Percentiles rank a stretch among this genome's conserved stretches.
phyloP scores from a whole-genome alignment of 2,888 invertebrate species.

The Athalia circularis region DNA sequence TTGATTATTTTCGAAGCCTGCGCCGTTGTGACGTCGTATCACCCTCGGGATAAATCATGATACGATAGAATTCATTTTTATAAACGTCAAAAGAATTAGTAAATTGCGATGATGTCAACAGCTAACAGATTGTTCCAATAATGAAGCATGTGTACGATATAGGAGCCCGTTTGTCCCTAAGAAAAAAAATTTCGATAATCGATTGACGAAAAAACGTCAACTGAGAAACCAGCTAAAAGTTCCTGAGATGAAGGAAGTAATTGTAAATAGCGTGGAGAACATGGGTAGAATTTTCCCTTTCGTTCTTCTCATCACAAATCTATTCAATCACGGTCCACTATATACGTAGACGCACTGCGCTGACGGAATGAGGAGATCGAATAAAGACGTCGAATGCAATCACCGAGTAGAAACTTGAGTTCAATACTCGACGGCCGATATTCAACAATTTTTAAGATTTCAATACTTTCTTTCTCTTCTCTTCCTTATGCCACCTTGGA shows the following conservation, averaged over 20 bases:
- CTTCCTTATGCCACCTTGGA: neutral
- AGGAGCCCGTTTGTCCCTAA: neutral
- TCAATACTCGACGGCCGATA: conserved; percentile 44
- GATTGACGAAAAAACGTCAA: conserved; percentile 12
- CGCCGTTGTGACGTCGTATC: too few relatives aligned
- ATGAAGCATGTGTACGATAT: too few relatives aligned
- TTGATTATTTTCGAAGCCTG: too few relatives aligned
- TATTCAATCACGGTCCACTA: neutral
- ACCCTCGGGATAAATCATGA: too few relatives aligned
- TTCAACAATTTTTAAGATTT: conserved; percentile 42
- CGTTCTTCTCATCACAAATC: conserved; percentile 23
- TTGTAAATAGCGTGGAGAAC: conserved; percentile 30
- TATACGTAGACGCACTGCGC: neutral
- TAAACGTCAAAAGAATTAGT: too few relatives aligned
- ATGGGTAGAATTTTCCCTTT: conserved; percentile 30
- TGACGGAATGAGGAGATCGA: conserved; percentile 24
- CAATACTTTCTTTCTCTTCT: conserved; percentile 32
- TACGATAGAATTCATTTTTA: too few relatives aligned
- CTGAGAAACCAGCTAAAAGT: neutral
- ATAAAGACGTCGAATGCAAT: conserved; percentile 38
- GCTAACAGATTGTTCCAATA: too few relatives aligned
- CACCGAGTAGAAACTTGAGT: conserved; percentile 45
- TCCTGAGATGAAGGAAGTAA: conserved; percentile 20
- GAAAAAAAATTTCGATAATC: neutral
- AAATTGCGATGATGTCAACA: too few relatives aligned